Evolutionary conservation across 2,888 invertebrate species (phyloP).

Genomic region (Ligdia adustata): DNA sequence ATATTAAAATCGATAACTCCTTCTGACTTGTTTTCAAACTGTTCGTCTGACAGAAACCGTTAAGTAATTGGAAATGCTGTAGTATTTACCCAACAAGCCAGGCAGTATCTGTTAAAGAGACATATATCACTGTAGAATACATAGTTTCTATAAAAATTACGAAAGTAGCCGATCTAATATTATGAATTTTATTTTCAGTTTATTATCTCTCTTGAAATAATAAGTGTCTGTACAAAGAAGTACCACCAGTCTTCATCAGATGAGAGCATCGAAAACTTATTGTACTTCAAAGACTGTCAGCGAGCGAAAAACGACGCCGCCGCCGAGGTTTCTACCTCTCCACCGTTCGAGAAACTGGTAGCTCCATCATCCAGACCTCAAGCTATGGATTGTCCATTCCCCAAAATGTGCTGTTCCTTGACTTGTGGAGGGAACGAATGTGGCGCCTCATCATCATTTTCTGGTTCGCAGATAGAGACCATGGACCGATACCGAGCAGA

Average conservation of each 20-base stretch:
- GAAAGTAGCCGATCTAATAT: too few relatives aligned
- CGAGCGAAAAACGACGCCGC: slow-evolving; percentile 40
- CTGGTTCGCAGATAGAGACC: slow-evolving; percentile 34
- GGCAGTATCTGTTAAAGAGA: too few relatives aligned
- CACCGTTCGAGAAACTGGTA: background rate
- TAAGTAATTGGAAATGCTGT: too few relatives aligned
- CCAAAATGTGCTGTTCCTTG: slow-evolving; percentile 70
- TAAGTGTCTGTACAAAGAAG: slow-evolving; percentile 44
- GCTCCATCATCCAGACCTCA: background rate
- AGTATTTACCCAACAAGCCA: too few relatives aligned
- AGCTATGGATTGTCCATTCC: slow-evolving; percentile 45
- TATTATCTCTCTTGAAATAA: slow-evolving; percentile 50
- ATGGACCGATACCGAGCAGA: too few relatives aligned
- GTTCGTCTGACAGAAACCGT: too few relatives aligned
- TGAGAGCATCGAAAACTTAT: slow-evolving; percentile 70
- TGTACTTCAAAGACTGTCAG: slow-evolving; percentile 71
- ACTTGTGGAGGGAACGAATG: slow-evolving; percentile 63
- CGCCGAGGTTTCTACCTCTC: slow-evolving; percentile 28
- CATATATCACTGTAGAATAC: too few relatives aligned
- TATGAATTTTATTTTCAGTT: slow-evolving; percentile 58
- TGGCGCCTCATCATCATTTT: slow-evolving; percentile 19
- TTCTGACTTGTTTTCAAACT: too few relatives aligned
- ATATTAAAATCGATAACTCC: too few relatives aligned
- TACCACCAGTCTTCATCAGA: slow-evolving; percentile 56
- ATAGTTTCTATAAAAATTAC: too few relatives aligned